Evolutionary conservation across 2,113 vertebrate genomes (phyloP), one percentile per base, ranked within the genome.

Genomic region (Junco hyemalis): DNA sequence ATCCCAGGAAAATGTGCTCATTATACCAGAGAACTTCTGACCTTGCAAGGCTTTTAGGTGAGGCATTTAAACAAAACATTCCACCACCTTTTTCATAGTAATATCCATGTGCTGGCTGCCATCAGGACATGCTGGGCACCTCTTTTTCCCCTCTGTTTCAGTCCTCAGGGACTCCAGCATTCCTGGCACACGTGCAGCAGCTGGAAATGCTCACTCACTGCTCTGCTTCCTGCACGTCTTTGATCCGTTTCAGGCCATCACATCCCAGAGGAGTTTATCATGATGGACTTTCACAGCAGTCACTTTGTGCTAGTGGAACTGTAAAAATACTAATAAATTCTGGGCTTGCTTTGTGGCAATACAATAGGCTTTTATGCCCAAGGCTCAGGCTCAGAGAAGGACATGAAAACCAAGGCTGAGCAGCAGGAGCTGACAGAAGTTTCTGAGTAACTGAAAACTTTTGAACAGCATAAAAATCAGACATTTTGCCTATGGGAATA

Each of bases 301-400:
- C 81, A 48, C 35, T 91, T 85, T 68, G 56, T 51, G 61, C 53
- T 33, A 60, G 78, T 0, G 6, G 68, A 85, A 85, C 64, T 87
- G 85, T 47, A 64, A 89, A 93, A 90, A 90, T 60, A 93, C 36
- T 82, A 72, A 90, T 90, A 94, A 93, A 91, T 93, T 87, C 81
- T 45, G 25, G n/a, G 86, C 66, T 91, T 40, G 81, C 92, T 93
- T 89, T 93, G 45, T 81, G 61, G 12, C 74, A 72, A 69, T 60
- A 76, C 59, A 93, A 82, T 42, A 72, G 40, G 40, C 36, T 95
- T 94, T 94, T 60, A 65, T 72, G 57, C 72, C 57, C 45, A 63
- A 85, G 61, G 61, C 70, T 90, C 12, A 12, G 45, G 36, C 60
- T 90, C 10, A 2, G 64, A 88, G 54, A 80, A 88, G 40, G 69